Evolutionary conservation across 2,797 vertebrate species (phyloP).

Genomic region (Hydrocynus forskahlii): DNA sequence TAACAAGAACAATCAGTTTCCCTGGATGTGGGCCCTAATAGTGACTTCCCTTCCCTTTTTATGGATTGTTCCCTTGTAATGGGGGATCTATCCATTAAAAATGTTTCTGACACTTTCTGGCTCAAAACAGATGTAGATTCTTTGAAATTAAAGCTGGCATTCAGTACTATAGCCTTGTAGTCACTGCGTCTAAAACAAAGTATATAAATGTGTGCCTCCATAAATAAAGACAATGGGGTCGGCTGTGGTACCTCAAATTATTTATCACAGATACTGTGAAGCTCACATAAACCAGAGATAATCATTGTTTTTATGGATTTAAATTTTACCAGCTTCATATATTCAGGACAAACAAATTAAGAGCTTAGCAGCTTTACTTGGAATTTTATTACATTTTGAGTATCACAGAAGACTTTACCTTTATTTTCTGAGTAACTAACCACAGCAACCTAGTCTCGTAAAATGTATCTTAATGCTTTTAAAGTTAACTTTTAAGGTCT

Average conservation of each 20-base stretch:
- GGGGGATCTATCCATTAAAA: too few relatives aligned
- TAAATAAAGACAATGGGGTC: neutral
- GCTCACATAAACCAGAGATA: neutral
- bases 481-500: neutral
- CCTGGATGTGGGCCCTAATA: too few relatives aligned
- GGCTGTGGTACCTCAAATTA: neutral
- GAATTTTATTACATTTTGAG: neutral
- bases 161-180: too few relatives aligned
- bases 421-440: neutral
- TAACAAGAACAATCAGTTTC: too few relatives aligned
- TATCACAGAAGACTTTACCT: constrained; percentile 15
- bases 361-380: neutral
- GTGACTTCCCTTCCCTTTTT: too few relatives aligned
- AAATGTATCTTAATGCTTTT: neutral
- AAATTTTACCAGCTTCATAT: constrained; percentile 3
- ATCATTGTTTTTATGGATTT: neutral
- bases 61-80: too few relatives aligned
- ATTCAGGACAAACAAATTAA: neutral
- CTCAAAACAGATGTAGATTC: too few relatives aligned
- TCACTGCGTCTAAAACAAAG: too few relatives aligned
- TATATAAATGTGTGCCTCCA: too few relatives aligned
- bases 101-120: too few relatives aligned
- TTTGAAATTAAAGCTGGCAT: too few relatives aligned
- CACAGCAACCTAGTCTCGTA: neutral
- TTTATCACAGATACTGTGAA: neutral